Evolutionary conservation across 1,140 invertebrate species (phyloP), one percentile per base, ranked within the genome.

Genomic region (Tetragonula clypearis): DNA sequence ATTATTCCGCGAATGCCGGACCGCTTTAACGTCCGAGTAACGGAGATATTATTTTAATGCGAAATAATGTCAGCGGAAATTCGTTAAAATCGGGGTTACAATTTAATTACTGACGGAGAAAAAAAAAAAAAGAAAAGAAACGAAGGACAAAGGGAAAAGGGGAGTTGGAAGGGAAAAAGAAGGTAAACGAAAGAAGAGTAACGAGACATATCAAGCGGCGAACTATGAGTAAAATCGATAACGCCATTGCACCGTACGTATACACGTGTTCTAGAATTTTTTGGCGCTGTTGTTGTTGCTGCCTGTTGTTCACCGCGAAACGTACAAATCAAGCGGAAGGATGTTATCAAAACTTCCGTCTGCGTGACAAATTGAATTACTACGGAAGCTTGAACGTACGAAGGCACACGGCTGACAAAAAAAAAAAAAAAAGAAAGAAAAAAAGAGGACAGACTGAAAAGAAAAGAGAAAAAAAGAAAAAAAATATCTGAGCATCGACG

Each of bases 341-440:
- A 90, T 90, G 89, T 90, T 90, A 90, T 90, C 89, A 90, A 90
- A 90, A 90, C 89, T 90, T 90, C 89, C 89, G 88, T 90, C 88
- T 90, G 89, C 78, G 86, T 90, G 89, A 90, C 88, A 90, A 90
- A 90, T 90, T 90, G 89, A 90, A 90, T 90, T 90, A 90, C 86
- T 72, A 82, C 89, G 86, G 88, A 88, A 89, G 83, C 69, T 74
- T 75, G 85, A 84, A 65, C 74, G 73, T 72, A 79, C 76, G 80
- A 84, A 76, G 87, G 85, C 78, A 84, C 87, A 71, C 75, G 65
- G 69, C 60, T 65, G 69, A 0, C 82, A 88, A 88, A 76, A 66
- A 75, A 75, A 0, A 84, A 88, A 88, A 76, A 66, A 71, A 75
- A 71, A 55, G 30, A 88, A 88, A 76, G 60, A 71, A 75, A 71